phyloP scores from a whole-genome alignment of 2,888 invertebrate species.

The Rhogogaster chlorosoma region DNA sequence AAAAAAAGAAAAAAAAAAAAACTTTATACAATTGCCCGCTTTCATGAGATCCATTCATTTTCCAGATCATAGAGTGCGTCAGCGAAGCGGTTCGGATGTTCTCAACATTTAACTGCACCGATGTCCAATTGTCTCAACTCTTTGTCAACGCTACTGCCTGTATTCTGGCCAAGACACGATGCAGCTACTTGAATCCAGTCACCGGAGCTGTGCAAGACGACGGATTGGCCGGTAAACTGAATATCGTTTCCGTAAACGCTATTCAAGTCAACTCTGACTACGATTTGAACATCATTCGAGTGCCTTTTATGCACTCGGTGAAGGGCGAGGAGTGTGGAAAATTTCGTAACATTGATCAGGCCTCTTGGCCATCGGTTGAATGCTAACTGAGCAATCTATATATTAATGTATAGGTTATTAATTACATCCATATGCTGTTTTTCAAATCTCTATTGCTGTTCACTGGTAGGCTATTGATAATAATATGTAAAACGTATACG shows the following conservation, averaged over 20 bases:
- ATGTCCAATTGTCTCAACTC: constrained; percentile 63
- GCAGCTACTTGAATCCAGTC: constrained; percentile 83
- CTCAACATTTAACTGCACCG: constrained; percentile 61
- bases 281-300: constrained; percentile 71
- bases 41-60: constrained; percentile 36
- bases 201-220: constrained; percentile 83
- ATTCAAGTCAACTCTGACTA: constrained; percentile 72
- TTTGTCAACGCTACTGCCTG: constrained; percentile 84
- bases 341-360: constrained; percentile 68
- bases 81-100: constrained; percentile 64
- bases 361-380: constrained; percentile 67
- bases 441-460: neutral
- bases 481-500: neutral
- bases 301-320: constrained; percentile 65
- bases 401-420: neutral
- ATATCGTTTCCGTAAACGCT: constrained; percentile 67
- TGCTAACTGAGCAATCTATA: constrained; percentile 59
- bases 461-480: neutral
- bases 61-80: constrained; percentile 68
- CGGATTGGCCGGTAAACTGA: constrained; percentile 74
- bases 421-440: neutral
- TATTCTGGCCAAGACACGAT: constrained; percentile 83
- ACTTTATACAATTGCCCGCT: neutral
- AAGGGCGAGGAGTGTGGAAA: constrained; percentile 69
- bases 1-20: neutral